phyloP scores from a whole-genome alignment of 2,888 invertebrate genomes.

The Drosophila nr. perissopoda region DNA sequence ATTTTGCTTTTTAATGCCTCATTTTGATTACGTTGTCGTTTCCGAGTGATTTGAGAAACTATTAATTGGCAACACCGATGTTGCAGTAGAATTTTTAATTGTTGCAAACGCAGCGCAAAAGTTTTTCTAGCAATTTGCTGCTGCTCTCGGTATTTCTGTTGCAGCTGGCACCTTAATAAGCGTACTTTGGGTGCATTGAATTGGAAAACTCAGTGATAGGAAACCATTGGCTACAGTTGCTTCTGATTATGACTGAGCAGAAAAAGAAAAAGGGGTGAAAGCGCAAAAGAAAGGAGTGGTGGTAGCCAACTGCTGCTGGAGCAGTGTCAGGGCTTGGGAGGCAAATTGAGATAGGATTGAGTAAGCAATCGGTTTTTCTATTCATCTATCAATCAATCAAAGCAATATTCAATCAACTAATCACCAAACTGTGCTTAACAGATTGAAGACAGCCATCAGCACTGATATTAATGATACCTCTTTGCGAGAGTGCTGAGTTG shows the following conservation, averaged over 20 bases:
- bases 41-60: conserved; percentile 58
- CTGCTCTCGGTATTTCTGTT: conserved; percentile 20
- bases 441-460: conserved; percentile 15
- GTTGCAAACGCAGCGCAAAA: conserved; percentile 61
- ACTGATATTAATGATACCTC: conserved; percentile 1
- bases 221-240: conserved; percentile 11
- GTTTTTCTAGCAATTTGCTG: conserved; percentile 32
- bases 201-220: conserved; percentile 55
- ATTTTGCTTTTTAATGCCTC: conserved; percentile 18
- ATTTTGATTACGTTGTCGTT: conserved; percentile 31
- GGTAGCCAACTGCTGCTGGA: conserved; percentile 3
- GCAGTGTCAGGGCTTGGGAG: neutral
- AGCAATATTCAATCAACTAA: conserved; percentile 45
- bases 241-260: conserved; percentile 25
- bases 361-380: conserved; percentile 23
- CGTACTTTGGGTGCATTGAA: conserved; percentile 62
- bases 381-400: conserved; percentile 45
- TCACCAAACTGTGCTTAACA: conserved; percentile 39
- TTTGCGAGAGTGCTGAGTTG: neutral
- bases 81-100: conserved; percentile 55
- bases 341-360: conserved; percentile 17
- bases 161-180: conserved; percentile 50
- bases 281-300: neutral
- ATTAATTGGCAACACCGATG: conserved; percentile 71
- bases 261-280: neutral